Conservation (phyloP, 2,888 invertebrate genomes). For the Folsomia candida region DNA sequence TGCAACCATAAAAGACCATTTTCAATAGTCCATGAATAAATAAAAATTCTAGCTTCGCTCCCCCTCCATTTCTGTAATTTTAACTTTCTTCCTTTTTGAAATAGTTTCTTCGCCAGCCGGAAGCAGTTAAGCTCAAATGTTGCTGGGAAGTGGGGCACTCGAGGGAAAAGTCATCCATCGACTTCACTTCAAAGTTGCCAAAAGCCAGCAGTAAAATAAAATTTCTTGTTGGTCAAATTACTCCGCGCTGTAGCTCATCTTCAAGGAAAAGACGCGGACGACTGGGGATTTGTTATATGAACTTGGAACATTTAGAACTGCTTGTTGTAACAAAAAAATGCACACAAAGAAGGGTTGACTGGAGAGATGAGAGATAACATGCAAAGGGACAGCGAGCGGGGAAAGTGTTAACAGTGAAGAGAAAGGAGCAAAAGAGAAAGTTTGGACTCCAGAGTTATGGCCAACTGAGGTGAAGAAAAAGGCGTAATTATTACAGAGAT, state of each 20-base stretch:
- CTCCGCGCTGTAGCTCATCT: not conserved
- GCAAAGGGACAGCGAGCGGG: not conserved
- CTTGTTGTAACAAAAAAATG: not conserved
- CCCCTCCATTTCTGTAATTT: conserved; percentile 8
- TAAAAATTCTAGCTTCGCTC: conserved; percentile 4
- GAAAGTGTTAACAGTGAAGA: not conserved
- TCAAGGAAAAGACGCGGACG: not conserved
- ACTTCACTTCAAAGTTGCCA: not conserved
- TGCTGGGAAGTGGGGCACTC: conserved; percentile 3
- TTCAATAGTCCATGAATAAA: conserved; percentile 22
- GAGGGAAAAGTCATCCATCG: conserved; percentile 16
- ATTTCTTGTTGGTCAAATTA: conserved; percentile 2
- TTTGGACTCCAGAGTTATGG: not conserved
- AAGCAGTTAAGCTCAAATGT: conserved; percentile 12
- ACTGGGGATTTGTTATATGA: not conserved
- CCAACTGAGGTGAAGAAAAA: conserved; percentile 2
- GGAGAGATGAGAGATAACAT: not conserved
- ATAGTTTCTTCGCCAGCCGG: conserved; percentile 9
- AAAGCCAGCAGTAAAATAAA: not conserved
- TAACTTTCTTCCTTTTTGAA: conserved; percentile 11
- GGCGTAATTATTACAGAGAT: conserved; percentile 7
- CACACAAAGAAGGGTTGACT: not conserved
- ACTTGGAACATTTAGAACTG: not conserved
- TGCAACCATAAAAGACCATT: conserved; percentile 12
- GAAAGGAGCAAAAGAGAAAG: not conserved